Evolutionary conservation across 1,140 invertebrate species (phyloP).

Genomic region (Drosophila willistoni): DNA sequence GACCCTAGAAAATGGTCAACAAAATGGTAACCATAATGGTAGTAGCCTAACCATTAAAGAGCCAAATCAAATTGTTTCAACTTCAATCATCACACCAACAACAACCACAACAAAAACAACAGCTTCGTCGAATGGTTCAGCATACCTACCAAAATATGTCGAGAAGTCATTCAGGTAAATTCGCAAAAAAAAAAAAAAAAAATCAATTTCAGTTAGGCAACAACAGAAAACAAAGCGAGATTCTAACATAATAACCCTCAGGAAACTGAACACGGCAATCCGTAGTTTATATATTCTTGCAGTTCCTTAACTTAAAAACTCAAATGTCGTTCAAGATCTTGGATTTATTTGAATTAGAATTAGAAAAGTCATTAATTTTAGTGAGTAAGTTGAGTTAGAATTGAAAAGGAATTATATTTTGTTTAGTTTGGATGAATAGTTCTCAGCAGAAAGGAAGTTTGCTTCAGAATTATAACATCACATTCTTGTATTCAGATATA

Average conservation of each 20-base stretch:
- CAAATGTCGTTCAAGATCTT: too few species aligned
- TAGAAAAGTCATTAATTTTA: too few species aligned
- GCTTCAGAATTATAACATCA: too few species aligned
- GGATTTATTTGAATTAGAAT: too few species aligned
- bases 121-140: slow-evolving; percentile 64
- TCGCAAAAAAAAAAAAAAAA: slow-evolving; percentile 7
- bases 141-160: slow-evolving; percentile 82
- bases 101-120: slow-evolving; percentile 28
- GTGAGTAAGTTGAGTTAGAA: too few species aligned
- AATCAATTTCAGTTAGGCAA: slow-evolving; percentile 3
- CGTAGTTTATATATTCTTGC: slow-evolving; percentile 3
- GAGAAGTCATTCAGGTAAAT: slow-evolving; percentile 84
- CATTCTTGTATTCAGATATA: too few species aligned
- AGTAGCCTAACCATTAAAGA: slow-evolving; percentile 27
- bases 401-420: too few species aligned
- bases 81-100: slow-evolving; percentile 21
- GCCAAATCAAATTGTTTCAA: slow-evolving; percentile 25
- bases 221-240: background rate
- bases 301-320: background rate
- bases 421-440: too few species aligned
- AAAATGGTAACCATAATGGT: slow-evolving; percentile 52
- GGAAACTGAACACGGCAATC: background rate
- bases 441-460: too few species aligned
- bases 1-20: slow-evolving; percentile 11
- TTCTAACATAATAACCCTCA: background rate